Evolutionary conservation across 2,113 vertebrate species (phyloP), one percentile per base, ranked within the genome.

Genomic region (Sinocyclocheilus grahami): DNA sequence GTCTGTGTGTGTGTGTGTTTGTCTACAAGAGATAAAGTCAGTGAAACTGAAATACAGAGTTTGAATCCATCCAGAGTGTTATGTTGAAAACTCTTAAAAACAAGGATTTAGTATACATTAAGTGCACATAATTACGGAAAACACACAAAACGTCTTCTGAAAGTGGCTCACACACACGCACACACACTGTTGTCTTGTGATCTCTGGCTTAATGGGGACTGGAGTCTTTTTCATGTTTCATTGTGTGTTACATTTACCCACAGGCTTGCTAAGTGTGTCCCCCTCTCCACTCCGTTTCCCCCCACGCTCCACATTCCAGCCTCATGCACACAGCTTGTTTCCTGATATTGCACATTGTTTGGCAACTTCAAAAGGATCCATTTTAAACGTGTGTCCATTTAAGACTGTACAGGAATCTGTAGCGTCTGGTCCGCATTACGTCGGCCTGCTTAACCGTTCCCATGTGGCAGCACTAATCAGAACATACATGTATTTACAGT

Each of bases 271-370:
- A 75, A 78, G 82, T 82, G 76, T 83, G 78, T 76, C 46, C 67
- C 75, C 60, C 81, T 22, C 62, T 58, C 33, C 30, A 11, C 77
- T 33, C 37, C 53, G 30, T 63, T 46, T 12, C 62, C 67, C 65
- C 62, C 82, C 11, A 5, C n/a, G 24, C 60, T 76, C 63, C 58
- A 58, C 78, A 88, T 87, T 87, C 85, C 78, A 82, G 42, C 83
- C 60, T 53, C 82, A 78, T 83, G 86, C 87, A 83, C 82, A 78
- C 82, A 89, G 86, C 86, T 86, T 83, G 88, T 87, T 89, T 87
- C 87, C 88, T 86, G 74, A 88, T 91, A 86, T 86, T 84, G 86
- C 89, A 87, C 79, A 88, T 90, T 87, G 88, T 91, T 89, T 88
- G 87, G 83, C 80, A 71, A 89, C 90, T 87, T 91, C 88, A 91